Base-by-base conservation (phyloP, 2,888 invertebrate species). In the Incurvaria masculella region DNA sequence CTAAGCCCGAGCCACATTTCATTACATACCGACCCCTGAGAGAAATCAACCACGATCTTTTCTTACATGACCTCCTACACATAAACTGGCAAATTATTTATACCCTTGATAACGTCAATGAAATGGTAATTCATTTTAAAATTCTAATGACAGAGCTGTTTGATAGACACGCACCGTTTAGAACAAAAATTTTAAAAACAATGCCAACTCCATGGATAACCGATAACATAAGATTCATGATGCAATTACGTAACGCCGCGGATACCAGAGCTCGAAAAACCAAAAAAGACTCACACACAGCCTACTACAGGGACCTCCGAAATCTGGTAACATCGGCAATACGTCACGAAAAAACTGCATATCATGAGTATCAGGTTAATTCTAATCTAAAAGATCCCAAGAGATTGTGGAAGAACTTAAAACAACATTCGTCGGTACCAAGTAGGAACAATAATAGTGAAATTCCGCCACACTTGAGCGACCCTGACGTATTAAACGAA, bases 171-270 rank as follows among this genome's bases (percentile, higher is more conserved):
- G 44, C 44, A 27, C 44, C 44, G 2, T 6, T 23, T 18, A 17
- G 16, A 10, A 44, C 27, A 14, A 33, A 33, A 16, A 23, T 17
- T 16, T 5, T 26, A 44, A 44, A 23, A 26, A 5, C 23, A 23
- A 21, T 5, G 14, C 17, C 44, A 16, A 18, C 10, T 14, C 44
- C 44, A 14, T 44, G 44, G 44, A 17, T 44, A 16, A 44, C 44
- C 17, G 44, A 44, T 14, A 44, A 19, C 18, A 44, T 44, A 2
- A 44, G 33, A 16, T 19, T 21, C 3, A 44, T 44, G 44, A 44
- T 44, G 19, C 4, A 17, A 5, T 16, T 44, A 17, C 8, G 44
- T n/a, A 33, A 44, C 19, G 33, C 27, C 4, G 44, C 33, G 4
- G 8, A 33, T 18, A 2, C 18, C 11, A 16, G 44, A 33, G 44